Base-by-base conservation (phyloP, 2,113 vertebrate species). In the Bombycilla garrulus region DNA sequence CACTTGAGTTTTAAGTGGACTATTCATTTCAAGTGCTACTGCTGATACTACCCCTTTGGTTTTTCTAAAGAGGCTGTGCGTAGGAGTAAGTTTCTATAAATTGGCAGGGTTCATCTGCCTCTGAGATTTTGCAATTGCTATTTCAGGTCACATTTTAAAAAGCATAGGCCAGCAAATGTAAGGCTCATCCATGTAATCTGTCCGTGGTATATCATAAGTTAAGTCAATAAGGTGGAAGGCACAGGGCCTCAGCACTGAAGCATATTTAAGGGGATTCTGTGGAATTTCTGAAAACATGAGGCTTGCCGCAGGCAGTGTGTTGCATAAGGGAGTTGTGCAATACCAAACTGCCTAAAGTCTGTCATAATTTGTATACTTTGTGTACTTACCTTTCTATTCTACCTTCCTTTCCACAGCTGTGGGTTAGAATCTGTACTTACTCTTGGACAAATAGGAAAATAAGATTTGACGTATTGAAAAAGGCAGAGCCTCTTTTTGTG, bases 261-360 rank as follows among this genome's bases (percentile, higher is more conserved):
- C 44, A 72, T 50, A 71, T 92, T 74, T 56, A 82, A 77, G 48
- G 48, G 20, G 12, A 69, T 96, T 86, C 79, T 90, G 40, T 81
- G 80, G 82, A 73, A 82, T 94, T 92, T 81, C 54, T 86, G 86
- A 76, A 89, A 88, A 80, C 36, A 79, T 21, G 66, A 51, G 54
- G 36, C 3, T 2, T 6, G 9, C 88, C 71, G 11, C 54, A 66
- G 93, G 93, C 86, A 81, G 28, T 5, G 2, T 18, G n/a, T 92
- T 97, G 70, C 83, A 54, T 97, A 93, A 95, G 57, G 48, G 23
- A 11, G 50, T 92, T 95, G 70, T 72, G 86, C 81, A 95, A 93
- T 76, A 20, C 36, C 80, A 56, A 89, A 76, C 81, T 53, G 81
- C 78, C 81, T 86, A 2, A 78, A 79, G 72, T 71, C 51, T 95